Evolutionary conservation across 1,140 invertebrate genomes (phyloP).

Genomic region (Pogonus chalceus): DNA sequence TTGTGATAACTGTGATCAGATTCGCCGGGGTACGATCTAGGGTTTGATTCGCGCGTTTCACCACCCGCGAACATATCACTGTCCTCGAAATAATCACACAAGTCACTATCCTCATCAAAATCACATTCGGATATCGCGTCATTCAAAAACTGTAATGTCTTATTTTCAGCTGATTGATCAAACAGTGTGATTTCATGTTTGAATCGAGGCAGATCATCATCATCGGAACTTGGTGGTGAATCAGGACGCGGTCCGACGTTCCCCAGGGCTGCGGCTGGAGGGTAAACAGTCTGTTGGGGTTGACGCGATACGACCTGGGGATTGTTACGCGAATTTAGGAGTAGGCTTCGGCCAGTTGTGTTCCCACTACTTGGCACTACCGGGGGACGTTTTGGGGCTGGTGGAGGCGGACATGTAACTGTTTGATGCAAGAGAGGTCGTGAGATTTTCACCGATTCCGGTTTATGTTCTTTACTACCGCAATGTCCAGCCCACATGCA

Average conservation of each 20-base stretch:
- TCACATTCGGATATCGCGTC: conserved; percentile 25
- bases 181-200: conserved; percentile 30
- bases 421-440: neutral
- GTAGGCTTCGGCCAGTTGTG: conserved; percentile 29
- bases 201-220: conserved; percentile 21
- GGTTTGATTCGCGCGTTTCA: conserved; percentile 25
- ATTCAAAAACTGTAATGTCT: conserved; percentile 22
- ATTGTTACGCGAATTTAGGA: conserved; percentile 12
- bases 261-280: conserved; percentile 3
- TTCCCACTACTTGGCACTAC: conserved; percentile 14
- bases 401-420: conserved; percentile 7
- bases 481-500: conserved; percentile 59
- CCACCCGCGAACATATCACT: conserved; percentile 21
- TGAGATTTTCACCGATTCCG: conserved; percentile 16
- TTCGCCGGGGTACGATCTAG: conserved; percentile 23
- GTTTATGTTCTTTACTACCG: conserved; percentile 39
- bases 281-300: neutral
- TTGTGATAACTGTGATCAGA: conserved; percentile 62
- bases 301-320: conserved; percentile 11
- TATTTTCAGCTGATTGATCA: conserved; percentile 25
- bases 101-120: conserved; percentile 20
- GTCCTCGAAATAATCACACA: conserved; percentile 21
- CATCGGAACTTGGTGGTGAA: conserved; percentile 33
- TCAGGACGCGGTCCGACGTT: conserved; percentile 31
- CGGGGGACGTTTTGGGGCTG: conserved; percentile 10